phyloP scores from a whole-genome alignment of 92 coral and sea anemone species.

The Porites cylindrica region DNA sequence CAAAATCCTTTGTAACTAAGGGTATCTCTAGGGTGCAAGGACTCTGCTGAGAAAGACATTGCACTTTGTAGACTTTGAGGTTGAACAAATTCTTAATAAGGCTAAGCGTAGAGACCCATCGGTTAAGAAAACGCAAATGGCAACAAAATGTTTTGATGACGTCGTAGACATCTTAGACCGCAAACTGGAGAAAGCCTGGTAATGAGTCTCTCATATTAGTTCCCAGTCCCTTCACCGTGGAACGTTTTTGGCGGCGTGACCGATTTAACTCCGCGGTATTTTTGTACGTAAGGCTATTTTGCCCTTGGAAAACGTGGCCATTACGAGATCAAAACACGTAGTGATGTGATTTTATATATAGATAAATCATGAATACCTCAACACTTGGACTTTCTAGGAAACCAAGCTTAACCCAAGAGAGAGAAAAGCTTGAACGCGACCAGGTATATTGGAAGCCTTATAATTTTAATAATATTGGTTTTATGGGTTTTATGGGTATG shows the following conservation, averaged over 20 bases:
- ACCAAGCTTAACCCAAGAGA: slow-evolving; percentile 79
- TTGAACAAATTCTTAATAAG: too few species aligned
- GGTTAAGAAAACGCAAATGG: too few species aligned
- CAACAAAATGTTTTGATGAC: too few species aligned
- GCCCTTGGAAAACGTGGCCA: not conserved
- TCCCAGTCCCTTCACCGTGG: slow-evolving; percentile 23
- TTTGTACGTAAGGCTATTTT: not conserved
- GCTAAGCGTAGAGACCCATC: too few species aligned
- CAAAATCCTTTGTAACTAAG: too few species aligned
- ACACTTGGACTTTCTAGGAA: slow-evolving; percentile 67
- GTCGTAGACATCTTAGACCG: too few species aligned
- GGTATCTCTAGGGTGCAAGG: too few species aligned
- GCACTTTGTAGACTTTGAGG: too few species aligned
- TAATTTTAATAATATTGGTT: slow-evolving; percentile 25
- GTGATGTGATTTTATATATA: slow-evolving; percentile 1
- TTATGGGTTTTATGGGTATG: not conserved
- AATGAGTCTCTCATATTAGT: too few species aligned
- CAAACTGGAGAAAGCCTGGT: too few species aligned
- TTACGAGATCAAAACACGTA: not conserved
- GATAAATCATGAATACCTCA: slow-evolving; percentile 48
- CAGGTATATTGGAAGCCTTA: slow-evolving; percentile 59
- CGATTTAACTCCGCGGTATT: slow-evolving; percentile 5
- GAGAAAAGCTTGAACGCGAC: slow-evolving; percentile 92
- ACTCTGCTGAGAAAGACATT: too few species aligned
- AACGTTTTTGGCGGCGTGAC: slow-evolving; percentile 19